phyloP scores from a whole-genome alignment of 2,113 vertebrate species.

The Nesogale talazaci region DNA sequence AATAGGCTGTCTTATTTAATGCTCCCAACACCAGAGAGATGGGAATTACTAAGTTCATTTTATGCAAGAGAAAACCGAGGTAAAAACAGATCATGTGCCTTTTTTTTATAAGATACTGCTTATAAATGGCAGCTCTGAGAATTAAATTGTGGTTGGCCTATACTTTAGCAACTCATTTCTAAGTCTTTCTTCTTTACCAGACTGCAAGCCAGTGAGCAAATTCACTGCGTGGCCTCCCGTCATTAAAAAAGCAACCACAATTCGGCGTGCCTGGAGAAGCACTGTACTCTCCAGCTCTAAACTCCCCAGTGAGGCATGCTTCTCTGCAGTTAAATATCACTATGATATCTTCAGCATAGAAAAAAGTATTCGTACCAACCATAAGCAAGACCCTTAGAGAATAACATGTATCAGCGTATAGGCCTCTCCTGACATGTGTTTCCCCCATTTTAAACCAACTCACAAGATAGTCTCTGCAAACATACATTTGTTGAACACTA shows the following conservation, averaged over 20 bases:
- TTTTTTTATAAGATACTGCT: background rate
- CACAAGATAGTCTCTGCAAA: background rate
- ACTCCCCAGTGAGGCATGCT: background rate
- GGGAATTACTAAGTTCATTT: background rate
- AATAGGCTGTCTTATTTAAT: slow-evolving; percentile 12
- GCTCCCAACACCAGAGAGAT: background rate
- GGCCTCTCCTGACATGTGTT: background rate
- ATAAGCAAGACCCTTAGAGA: background rate
- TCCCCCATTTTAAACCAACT: background rate
- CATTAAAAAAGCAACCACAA: background rate
- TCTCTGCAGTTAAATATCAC: background rate
- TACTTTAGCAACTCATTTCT: background rate
- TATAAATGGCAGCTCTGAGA: background rate
- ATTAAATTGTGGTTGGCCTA: background rate
- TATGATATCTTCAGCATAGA: background rate
- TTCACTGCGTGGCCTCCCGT: no score
- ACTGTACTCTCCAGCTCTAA: background rate
- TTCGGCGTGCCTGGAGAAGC: background rate
- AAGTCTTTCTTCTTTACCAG: background rate
- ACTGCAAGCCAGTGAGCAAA: rapidly evolving
- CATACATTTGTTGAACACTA: no score
- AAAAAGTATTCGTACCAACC: background rate
- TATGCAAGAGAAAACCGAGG: background rate
- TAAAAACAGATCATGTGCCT: background rate
- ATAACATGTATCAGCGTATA: background rate